Base-by-base conservation (phyloP, 2,113 vertebrate species). In the Eublepharis macularius region DNA sequence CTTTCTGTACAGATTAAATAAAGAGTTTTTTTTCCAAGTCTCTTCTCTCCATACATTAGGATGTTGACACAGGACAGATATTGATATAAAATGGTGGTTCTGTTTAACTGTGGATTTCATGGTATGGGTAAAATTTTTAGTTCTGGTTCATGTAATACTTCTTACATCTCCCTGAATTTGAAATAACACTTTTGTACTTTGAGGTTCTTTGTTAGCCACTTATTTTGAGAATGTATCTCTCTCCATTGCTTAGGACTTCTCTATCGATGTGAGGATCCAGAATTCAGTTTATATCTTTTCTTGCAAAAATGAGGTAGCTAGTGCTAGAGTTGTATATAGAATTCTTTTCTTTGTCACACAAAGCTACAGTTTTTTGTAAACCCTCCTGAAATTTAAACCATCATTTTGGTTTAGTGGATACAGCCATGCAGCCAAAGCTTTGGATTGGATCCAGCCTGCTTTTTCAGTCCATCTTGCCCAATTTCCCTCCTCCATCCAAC, bases 1-100 rank as follows among this genome's bases (percentile, higher is more conserved):
- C 72, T 91, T 24, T 79, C 34, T 88, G 80, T 85, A 87, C 87
- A 91, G 90, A 94, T 57, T 80, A 86, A 91, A 90, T 89, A 87
- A 92, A 92, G 29, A 76, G n/a, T 65, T 43, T n/a, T 9, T 5
- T 57, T 11, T 92, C 92, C 75, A 90, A 83, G 81, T 92, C 92
- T 88, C 77, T 32, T 91, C 86, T 92, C 77, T 81, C 34, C 14
- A 36, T 73, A 66, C 68, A 88, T 29, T 72, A 70, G 72, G 14
- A 36, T 86, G 76, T 39, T 89, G 76, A 89, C 24, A 73, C 9
- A 85, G 73, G 49, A 43, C 7, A 69, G n/a, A 32, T 73, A 39
- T 57, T 73, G 36, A 21, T 57, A 82, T 39, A 17, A 73, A 86
- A 92, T 86, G 39, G 24, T 80, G 54, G 1, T 19, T 81, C 43